Evolutionary conservation across 2,888 invertebrate genomes (phyloP), one percentile per base, ranked within the genome.

Genomic region (Oscheius myriophilus): DNA sequence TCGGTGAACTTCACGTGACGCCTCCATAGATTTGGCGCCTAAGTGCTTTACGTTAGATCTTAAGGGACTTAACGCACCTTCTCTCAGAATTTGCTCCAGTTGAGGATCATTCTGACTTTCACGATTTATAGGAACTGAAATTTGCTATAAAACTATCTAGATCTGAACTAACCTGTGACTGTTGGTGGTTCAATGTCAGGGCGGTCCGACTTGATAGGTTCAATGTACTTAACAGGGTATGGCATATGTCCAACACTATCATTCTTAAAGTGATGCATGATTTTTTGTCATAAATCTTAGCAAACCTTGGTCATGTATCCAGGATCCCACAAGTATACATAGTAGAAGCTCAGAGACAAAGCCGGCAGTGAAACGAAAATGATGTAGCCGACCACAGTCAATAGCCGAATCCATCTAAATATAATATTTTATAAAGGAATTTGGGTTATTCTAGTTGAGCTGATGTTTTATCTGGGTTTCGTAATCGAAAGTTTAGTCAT

Each of bases 271-370:
- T 42, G 3, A 16, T n/a, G n/a, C n/a, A n/a, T 21, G 9, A 21
- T 6, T 6, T 18, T 49, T 49, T 18, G 49, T 6, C 21, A 49
- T 18, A 6, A 49, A 21, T 49, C 3, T 49, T 49, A 4, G 49
- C n/a, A 65, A 41, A 83, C 82, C 71, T 68, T 70, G 23, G 68
- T 57, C 14, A 80, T 70, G 46, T 83, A 83, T 39, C 69, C 69
- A 3, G 83, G 83, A 74, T 85, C 82, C 84, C 85, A 85, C 18
- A 85, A 69, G 58, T 76, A 77, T 9, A 84, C 73, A 62, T 85
- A 85, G 64, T 84, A 85, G 57, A 82, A 57, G 51, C 78, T 77
- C 43, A 85, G 66, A 1, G 78, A 76, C 23, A 85, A 69, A 3
- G 84, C 85, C 0, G 85, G 85, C 11, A 79, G 73, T 9, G 81